Evolutionary conservation across 2,888 invertebrate genomes (phyloP).

Genomic region (Drosophila borealis): DNA sequence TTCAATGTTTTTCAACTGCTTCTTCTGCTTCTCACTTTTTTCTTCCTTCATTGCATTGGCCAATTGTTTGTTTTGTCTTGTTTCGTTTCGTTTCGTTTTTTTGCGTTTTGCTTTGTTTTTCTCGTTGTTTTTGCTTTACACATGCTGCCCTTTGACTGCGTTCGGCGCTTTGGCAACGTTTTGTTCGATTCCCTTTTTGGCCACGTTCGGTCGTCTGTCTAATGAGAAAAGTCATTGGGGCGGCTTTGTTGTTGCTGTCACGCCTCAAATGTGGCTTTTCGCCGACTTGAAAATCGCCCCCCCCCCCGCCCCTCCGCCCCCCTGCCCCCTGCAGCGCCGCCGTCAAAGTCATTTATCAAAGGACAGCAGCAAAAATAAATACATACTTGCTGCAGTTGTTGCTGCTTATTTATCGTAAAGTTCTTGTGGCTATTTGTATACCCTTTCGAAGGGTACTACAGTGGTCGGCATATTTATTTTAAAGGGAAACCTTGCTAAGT

Average conservation of each 20-base stretch:
- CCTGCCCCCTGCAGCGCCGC: not conserved
- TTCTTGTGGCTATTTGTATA: conserved; percentile 8
- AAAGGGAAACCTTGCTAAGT: too few relatives aligned
- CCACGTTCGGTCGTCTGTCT: conserved; percentile 60
- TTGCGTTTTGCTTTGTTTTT: conserved; percentile 14
- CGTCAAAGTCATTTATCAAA: conserved; percentile 72
- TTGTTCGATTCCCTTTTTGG: conserved; percentile 64
- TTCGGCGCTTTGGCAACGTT: conserved; percentile 31
- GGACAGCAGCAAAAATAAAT: conserved; percentile 41
- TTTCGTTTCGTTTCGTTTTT: conserved; percentile 47
- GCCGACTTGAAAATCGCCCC: conserved; percentile 21
- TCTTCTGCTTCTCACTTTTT: not conserved
- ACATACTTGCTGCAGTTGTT: conserved; percentile 59
- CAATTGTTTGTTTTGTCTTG: conserved; percentile 68
- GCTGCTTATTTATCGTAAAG: conserved; percentile 57
- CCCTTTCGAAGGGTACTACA: not conserved
- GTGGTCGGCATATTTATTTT: too few relatives aligned
- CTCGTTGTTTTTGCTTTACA: conserved; percentile 42
- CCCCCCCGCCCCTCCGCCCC: not conserved
- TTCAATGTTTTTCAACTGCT: conserved; percentile 40
- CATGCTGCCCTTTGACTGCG: conserved; percentile 54
- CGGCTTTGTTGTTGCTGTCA: conserved; percentile 25
- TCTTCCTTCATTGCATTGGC: conserved; percentile 55
- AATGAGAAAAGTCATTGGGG: conserved; percentile 73
- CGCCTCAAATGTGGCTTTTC: conserved; percentile 49